These are phyloP conservation scores for Trachelipus rathkii DNA, from an alignment of 1,140 invertebrate genomes.

Conservation along the genomic window DNA sequence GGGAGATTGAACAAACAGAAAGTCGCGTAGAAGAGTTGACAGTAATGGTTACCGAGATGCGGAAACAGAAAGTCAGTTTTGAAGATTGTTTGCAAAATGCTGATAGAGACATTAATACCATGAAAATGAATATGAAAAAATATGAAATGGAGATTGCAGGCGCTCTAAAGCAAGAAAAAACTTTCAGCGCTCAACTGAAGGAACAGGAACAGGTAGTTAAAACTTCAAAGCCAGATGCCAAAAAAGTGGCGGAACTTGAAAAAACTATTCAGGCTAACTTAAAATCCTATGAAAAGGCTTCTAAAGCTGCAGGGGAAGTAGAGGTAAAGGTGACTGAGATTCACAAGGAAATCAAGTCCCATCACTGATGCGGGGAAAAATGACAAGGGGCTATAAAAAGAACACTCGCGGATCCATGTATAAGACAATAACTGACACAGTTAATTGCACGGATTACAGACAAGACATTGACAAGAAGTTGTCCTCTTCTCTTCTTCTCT, in stretches of 20 bases:
- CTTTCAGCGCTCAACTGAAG: slow-evolving; percentile 61
- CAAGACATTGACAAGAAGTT: no score
- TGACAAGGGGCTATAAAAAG: slow-evolving; percentile 65
- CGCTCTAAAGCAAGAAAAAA: slow-evolving; percentile 56
- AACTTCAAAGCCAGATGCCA: slow-evolving; percentile 62
- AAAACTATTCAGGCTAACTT: slow-evolving; percentile 44
- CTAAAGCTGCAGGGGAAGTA: slow-evolving; percentile 59
- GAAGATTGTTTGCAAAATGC: slow-evolving; percentile 55
- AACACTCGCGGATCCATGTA: no score
- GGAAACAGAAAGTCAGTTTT: slow-evolving; percentile 51
- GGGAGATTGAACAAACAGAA: slow-evolving; percentile 56
- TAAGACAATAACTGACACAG: no score
- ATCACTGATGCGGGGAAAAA: slow-evolving; percentile 69
- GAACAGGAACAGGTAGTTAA: slow-evolving; percentile 66
- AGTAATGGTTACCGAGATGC: slow-evolving; percentile 46
- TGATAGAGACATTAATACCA: slow-evolving; percentile 53
- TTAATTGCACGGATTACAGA: no score
- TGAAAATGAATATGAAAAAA: slow-evolving; percentile 55
- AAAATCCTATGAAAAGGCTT: slow-evolving; percentile 59
- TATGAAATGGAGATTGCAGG: slow-evolving; percentile 57
- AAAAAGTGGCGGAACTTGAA: slow-evolving; percentile 51
- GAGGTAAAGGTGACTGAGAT: slow-evolving; percentile 60
- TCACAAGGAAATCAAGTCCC: slow-evolving; percentile 71
- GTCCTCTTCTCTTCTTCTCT: no score
- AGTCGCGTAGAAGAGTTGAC: slow-evolving; percentile 54